A percentile compares a stretch with the other conserved stretches of the same genome.
Conservation (phyloP, 1,140 invertebrate genomes). For the Forficula auricularia region DNA sequence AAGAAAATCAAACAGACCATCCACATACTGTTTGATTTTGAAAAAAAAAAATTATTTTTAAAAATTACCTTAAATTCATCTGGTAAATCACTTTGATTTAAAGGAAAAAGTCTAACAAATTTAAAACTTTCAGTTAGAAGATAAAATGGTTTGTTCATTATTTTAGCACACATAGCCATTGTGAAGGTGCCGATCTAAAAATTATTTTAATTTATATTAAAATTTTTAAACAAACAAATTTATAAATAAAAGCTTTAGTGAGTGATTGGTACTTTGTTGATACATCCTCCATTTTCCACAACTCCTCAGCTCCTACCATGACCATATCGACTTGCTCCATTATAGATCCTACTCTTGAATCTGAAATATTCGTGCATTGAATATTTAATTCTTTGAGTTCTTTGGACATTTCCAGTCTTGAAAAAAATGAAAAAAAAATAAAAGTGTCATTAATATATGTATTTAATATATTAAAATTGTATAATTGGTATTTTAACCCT, state of each 20-base stretch:
- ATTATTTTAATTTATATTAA: constrained; percentile 13
- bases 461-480: no score
- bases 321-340: constrained; percentile 91
- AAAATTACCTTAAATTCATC: constrained; percentile 67
- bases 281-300: constrained; percentile 91
- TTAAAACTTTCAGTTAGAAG: constrained; percentile 95
- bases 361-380: constrained; percentile 65
- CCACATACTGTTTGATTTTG: no score
- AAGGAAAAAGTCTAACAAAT: constrained; percentile 80
- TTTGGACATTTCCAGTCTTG: constrained; percentile 51
- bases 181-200: constrained; percentile 76
- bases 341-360: constrained; percentile 77
- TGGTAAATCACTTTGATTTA: constrained; percentile 83
- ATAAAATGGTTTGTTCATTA: constrained; percentile 89
- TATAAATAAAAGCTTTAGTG: not conserved
- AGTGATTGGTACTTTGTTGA: constrained; percentile 84
- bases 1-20: no score
- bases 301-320: constrained; percentile 94
- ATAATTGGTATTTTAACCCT: no score
- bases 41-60: no score
- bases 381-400: constrained; percentile 48
- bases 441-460: no score
- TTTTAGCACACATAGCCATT: constrained; percentile 75
- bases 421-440: constrained; percentile 11
- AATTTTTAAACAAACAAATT: not conserved